phyloP scores from a whole-genome alignment of 2,113 vertebrate genomes.

The Procavia capensis region DNA sequence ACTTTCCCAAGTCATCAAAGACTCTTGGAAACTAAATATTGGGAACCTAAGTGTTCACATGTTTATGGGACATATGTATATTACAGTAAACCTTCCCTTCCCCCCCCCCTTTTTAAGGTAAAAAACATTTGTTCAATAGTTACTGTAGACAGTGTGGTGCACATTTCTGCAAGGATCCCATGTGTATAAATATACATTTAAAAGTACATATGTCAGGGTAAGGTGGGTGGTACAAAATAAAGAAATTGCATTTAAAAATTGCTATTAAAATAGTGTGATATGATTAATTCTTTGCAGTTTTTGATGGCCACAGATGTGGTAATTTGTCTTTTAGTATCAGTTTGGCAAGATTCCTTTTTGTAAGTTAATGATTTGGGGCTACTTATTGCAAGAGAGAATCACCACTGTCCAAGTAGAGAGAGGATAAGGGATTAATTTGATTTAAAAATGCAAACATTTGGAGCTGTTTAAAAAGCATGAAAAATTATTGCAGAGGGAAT shows the following conservation, averaged over 20 bases:
- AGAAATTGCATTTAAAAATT: slow-evolving; percentile 34
- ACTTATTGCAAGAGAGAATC: slow-evolving; percentile 25
- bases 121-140: neutral
- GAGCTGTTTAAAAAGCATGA: slow-evolving; percentile 62
- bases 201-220: neutral
- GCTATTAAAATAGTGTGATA: neutral
- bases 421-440: slow-evolving; percentile 55
- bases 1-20: slow-evolving; percentile 6
- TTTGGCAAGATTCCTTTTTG: slow-evolving; percentile 63
- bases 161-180: neutral
- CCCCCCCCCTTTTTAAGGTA: neutral
- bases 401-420: neutral
- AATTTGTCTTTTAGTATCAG: slow-evolving; percentile 48
- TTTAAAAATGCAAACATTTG: slow-evolving; percentile 66
- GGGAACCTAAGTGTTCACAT: neutral
- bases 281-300: slow-evolving; percentile 46
- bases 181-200: neutral
- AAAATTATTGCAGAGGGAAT: slow-evolving; percentile 60
- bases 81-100: neutral
- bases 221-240: neutral
- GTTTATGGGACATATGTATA: neutral
- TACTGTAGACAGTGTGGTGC: neutral
- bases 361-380: slow-evolving; percentile 57
- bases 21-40: neutral
- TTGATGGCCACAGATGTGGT: slow-evolving; percentile 19